A percentile compares a stretch with the other conserved stretches of the same genome.
Evolutionary conservation across 2,888 invertebrate genomes (phyloP).

Genomic region (Leucophenga montana): DNA sequence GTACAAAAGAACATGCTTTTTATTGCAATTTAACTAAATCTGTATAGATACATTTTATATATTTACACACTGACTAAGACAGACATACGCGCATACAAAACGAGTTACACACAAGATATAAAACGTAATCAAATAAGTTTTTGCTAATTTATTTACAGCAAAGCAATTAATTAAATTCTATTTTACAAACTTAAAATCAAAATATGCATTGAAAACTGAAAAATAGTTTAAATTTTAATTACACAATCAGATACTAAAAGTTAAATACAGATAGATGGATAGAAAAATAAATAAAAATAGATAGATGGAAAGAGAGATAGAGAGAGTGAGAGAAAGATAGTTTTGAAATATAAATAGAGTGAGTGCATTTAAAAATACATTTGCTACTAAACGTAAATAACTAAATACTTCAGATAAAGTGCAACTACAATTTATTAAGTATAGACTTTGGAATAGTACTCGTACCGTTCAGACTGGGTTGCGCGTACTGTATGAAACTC

Average conservation of each 20-base stretch:
- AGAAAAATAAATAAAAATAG: not conserved
- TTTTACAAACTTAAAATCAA: not conserved
- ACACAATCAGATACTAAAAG: not conserved
- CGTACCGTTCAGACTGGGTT: conserved; percentile 74
- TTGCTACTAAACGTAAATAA: conserved; percentile 21
- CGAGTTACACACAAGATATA: too few relatives aligned
- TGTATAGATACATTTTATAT: not conserved
- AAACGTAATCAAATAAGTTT: not conserved
- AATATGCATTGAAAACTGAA: not conserved
- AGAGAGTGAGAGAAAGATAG: too few relatives aligned
- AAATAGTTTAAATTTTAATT: conserved; percentile 1
- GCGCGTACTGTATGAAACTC: conserved; percentile 74
- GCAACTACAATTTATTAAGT: conserved; percentile 69
- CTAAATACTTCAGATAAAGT: not conserved
- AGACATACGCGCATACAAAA: not conserved
- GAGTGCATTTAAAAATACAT: not conserved
- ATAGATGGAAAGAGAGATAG: not conserved
- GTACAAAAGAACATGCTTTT: not conserved
- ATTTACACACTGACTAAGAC: not conserved
- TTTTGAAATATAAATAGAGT: too few relatives aligned
- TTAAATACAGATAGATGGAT: not conserved
- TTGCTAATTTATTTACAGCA: conserved; percentile 16
- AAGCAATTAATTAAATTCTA: conserved; percentile 6
- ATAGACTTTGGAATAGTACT: conserved; percentile 73
- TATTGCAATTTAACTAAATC: not conserved